Evolutionary conservation across 2,888 invertebrate genomes (phyloP), one percentile per base, ranked within the genome.

Genomic region (Chydorus sphaericus): DNA sequence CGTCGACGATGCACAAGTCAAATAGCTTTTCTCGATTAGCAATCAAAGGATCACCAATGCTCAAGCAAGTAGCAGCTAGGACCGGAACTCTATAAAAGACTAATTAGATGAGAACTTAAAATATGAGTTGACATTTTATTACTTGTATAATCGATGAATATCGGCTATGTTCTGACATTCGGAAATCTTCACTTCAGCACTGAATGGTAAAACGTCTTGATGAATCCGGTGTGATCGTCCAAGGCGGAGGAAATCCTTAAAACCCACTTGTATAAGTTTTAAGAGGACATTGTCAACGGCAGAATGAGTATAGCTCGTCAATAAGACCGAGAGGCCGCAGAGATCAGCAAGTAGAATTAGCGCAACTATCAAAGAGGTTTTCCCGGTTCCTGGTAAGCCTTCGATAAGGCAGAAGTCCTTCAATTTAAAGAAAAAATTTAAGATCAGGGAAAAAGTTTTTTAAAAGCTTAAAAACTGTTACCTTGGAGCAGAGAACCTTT

Each of bases 291-390:
- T 98, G 67, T 98, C 97, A 1, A 98, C 87, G 1, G 97, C 96
- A 0, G 88, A 88, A 70, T 97, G 87, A 0, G 97, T 97, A 67
- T 94, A 92, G 60, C 91, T 87, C 1, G 93, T 89, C 30, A 98
- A 79, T 2, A 98, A 72, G 2, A 97, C 85, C 0, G 84, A 80
- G 62, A 80, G 79, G 4, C 83, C 81, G 56, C 86, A 68, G 48
- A 76, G 71, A 7, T 81, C 75, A 39, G 89, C 67, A 62, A 89
- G 69, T 63, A 82, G 79, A 57, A 97, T 82, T 52, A 98, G 72
- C 1, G 85, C 81, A n/a, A 89, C 86, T 57, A 97, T 79, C 0
- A 92, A 92, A 60, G 88, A 83, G 0, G 94, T 96, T 75, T 98
- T 97, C 51, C 91, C 86, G 85, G 69, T 37, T 70, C 96, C 97